phyloP scores from a whole-genome alignment of 2,113 vertebrate species.

The Ibidorhyncha struthersii region DNA sequence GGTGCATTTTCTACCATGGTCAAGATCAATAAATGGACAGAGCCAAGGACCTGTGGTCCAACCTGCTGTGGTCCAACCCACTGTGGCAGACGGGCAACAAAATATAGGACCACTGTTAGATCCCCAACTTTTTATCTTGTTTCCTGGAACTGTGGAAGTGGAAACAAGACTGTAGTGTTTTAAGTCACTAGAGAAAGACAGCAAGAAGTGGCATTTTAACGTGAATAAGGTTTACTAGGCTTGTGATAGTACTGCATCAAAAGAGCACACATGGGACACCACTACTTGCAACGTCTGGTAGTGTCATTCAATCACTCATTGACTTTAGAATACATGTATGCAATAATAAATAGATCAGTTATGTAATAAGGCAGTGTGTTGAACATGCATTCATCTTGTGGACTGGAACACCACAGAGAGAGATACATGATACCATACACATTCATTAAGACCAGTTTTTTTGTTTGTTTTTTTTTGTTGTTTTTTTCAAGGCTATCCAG shows the following conservation, averaged over 20 bases:
- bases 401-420: conserved; percentile 79
- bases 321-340: conserved; percentile 77
- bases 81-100: conserved; percentile 45
- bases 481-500: conserved; percentile 91
- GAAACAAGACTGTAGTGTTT: conserved; percentile 38
- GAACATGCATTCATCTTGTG: conserved; percentile 87
- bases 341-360: conserved; percentile 92
- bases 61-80: conserved; percentile 50
- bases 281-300: conserved; percentile 68
- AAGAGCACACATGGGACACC: conserved; percentile 57
- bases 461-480: conserved; percentile 59
- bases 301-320: conserved; percentile 70
- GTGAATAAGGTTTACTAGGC: conserved; percentile 68
- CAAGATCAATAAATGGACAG: conserved; percentile 52
- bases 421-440: conserved; percentile 84
- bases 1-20: conserved; percentile 69
- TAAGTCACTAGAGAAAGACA: conserved; percentile 52
- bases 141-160: conserved; percentile 59
- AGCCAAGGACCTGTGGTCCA: conserved; percentile 54
- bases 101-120: conserved; percentile 58
- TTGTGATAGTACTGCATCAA: conserved; percentile 69
- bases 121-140: conserved; percentile 28
- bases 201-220: conserved; percentile 60
- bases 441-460: conserved; percentile 83
- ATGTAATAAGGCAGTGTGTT: conserved; percentile 92